These are phyloP conservation scores for Microcebus tavaratra DNA, from an alignment of 2,113 vertebrate genomes.

Conservation along the genomic window DNA sequence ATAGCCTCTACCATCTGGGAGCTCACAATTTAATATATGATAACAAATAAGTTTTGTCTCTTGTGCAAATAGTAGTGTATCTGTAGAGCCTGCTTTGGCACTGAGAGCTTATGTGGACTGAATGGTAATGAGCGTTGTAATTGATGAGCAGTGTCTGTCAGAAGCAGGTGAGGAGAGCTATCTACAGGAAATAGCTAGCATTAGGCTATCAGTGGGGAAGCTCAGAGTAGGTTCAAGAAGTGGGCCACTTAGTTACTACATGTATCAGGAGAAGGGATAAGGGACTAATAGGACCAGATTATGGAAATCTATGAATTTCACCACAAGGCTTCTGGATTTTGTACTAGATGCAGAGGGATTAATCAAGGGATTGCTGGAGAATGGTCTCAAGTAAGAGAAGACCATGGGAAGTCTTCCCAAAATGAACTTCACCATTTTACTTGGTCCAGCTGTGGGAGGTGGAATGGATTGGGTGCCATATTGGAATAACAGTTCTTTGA, in stretches of 20 bases:
- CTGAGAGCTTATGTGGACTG: neutral
- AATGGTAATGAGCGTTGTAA: neutral
- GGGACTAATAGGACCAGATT: neutral
- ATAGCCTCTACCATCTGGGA: neutral
- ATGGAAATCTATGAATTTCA: neutral
- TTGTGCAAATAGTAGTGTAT: neutral
- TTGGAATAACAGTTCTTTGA: neutral
- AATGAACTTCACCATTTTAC: neutral
- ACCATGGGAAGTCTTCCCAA: neutral
- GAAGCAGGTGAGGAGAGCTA: neutral
- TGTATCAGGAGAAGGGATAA: neutral
- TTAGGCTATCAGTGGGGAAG: neutral
- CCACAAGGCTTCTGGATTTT: neutral
- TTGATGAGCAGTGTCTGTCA: neutral
- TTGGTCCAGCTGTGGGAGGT: neutral
- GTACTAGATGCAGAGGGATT: neutral
- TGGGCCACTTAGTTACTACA: neutral
- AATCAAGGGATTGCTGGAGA: neutral
- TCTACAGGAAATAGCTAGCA: neutral
- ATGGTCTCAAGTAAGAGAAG: neutral
- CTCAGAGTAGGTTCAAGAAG: neutral
- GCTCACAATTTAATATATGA: neutral
- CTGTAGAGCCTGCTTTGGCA: neutral
- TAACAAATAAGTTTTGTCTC: neutral
- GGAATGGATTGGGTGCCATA: neutral